These are phyloP conservation scores for Aphyosemion australe DNA, from an alignment of 2,113 vertebrate species.

Conservation along the genomic window DNA sequence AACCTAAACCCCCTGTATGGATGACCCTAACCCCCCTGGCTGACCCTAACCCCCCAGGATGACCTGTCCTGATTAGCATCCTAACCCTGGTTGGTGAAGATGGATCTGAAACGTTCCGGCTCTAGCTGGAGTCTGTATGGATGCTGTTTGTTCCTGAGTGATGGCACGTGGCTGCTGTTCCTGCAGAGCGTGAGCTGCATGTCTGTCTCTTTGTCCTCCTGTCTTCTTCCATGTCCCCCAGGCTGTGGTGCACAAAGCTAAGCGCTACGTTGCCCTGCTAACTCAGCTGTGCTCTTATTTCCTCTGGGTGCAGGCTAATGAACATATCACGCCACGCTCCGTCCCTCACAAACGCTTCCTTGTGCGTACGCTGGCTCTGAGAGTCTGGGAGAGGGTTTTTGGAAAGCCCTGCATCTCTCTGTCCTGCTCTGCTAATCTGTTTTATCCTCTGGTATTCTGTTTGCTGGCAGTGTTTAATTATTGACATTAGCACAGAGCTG, in stretches of 20 bases:
- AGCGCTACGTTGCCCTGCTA: constrained; percentile 50
- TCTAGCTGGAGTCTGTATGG: neutral
- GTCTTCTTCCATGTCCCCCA: constrained; percentile 17
- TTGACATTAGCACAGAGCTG: constrained; percentile 33
- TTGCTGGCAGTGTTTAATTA: constrained; percentile 39
- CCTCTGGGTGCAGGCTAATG: constrained; percentile 52
- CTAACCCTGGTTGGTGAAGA: neutral
- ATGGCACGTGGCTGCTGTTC: constrained; percentile 21
- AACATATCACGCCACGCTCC: constrained; percentile 48
- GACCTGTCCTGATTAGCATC: too few relatives aligned
- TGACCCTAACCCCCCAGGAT: too few relatives aligned
- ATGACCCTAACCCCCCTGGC: too few relatives aligned
- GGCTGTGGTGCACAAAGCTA: constrained; percentile 30
- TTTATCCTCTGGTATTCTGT: neutral
- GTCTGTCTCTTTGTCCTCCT: constrained; percentile 30
- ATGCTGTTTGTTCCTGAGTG: constrained; percentile 8
- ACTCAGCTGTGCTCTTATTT: constrained; percentile 67
- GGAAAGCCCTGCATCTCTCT: neutral
- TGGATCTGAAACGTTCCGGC: too few relatives aligned
- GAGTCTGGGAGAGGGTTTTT: neutral
- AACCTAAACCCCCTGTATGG: neutral
- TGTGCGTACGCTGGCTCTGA: constrained; percentile 1
- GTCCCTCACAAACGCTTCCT: constrained; percentile 8
- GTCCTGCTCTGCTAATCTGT: neutral
- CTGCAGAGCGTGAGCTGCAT: constrained; percentile 24